Conservation (phyloP, 2,113 vertebrate genomes). For the Cervus canadensis region DNA sequence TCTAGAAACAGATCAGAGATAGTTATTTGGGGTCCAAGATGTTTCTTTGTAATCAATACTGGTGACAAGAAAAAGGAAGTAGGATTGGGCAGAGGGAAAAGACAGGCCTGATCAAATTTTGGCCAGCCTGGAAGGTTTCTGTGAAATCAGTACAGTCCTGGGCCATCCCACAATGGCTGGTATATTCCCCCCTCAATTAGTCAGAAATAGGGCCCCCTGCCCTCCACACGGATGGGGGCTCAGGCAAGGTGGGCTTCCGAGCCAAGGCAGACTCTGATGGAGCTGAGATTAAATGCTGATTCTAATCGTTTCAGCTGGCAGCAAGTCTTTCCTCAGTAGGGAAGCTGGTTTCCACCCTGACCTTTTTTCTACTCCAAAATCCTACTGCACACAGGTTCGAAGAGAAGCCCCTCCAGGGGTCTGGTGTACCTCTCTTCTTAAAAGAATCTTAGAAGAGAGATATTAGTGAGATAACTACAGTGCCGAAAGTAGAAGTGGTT, state of each 20-base stretch:
- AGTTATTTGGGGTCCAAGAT: neutral
- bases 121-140: neutral
- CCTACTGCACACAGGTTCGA: neutral
- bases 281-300: neutral
- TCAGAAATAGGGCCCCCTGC: neutral
- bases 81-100: neutral
- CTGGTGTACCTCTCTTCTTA: neutral
- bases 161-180: neutral
- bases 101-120: neutral
- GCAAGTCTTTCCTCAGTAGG: neutral
- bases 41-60: neutral
- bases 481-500: neutral
- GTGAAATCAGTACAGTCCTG: neutral
- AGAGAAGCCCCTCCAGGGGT: neutral
- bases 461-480: neutral
- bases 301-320: neutral
- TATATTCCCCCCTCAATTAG: neutral
- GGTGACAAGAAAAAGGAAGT: neutral
- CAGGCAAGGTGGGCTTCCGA: neutral
- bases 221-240: neutral
- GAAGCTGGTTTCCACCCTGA: neutral
- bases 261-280: neutral
- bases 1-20: conserved; percentile 1
- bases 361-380: neutral
- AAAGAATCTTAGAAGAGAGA: neutral